Evolutionary conservation across 2,797 vertebrate species (phyloP).

Genomic region (Myotis pilosus): DNA sequence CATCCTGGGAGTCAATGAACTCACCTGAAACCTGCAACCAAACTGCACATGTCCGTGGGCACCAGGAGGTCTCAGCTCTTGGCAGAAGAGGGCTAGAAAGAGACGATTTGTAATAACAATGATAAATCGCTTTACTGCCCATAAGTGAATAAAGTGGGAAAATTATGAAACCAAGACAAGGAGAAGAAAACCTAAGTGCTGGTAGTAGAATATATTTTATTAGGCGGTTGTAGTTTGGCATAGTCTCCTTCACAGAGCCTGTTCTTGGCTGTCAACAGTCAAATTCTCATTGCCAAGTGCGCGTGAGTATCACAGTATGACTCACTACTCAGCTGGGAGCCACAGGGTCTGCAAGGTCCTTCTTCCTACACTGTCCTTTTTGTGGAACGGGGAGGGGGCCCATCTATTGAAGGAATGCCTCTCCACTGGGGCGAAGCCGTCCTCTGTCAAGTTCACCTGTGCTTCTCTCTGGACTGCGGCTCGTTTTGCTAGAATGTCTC

Average conservation of each 20-base stretch:
- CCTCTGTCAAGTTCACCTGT: too few relatives aligned
- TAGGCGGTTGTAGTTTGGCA: not conserved
- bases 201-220: not conserved
- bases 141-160: not conserved
- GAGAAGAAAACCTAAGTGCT: not conserved
- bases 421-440: too few relatives aligned
- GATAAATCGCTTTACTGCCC: not conserved
- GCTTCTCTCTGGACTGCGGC: too few relatives aligned
- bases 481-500: not conserved
- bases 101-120: not conserved
- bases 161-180: not conserved
- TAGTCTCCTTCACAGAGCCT: not conserved
- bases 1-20: not conserved
- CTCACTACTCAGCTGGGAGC: too few relatives aligned
- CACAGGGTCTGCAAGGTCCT: too few relatives aligned
- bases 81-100: not conserved
- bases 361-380: too few relatives aligned
- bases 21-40: not conserved
- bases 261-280: not conserved
- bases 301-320: too few relatives aligned
- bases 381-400: too few relatives aligned
- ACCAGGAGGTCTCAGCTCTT: not conserved
- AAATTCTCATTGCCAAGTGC: not conserved
- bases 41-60: fast-evolving
- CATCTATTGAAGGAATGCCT: too few relatives aligned